Evolutionary conservation across 2,113 vertebrate species (phyloP).

Genomic region (Phrynosoma blainvillii): DNA sequence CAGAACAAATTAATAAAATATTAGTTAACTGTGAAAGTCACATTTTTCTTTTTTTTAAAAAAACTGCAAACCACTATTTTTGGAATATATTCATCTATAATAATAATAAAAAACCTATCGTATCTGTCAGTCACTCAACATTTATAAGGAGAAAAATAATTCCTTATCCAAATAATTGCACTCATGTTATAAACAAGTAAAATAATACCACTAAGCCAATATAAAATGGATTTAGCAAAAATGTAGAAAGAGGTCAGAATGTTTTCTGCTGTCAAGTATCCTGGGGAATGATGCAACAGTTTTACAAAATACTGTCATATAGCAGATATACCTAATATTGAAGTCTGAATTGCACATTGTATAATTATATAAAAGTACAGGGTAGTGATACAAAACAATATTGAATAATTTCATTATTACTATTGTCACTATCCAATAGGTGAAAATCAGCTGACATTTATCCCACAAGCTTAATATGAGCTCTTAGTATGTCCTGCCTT

Average conservation of each 20-base stretch:
- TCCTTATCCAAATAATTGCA: neutral
- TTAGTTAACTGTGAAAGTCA: neutral
- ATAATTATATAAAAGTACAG: too few relatives aligned
- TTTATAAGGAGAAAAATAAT: neutral
- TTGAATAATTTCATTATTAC: too few relatives aligned
- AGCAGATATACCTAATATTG: neutral
- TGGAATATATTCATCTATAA: neutral
- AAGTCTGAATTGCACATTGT: too few relatives aligned
- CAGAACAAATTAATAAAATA: constrained; percentile 31
- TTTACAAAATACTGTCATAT: neutral
- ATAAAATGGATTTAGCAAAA: constrained; percentile 6
- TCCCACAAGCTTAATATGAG: too few relatives aligned
- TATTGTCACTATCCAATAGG: too few relatives aligned
- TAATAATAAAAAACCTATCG: neutral
- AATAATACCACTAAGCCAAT: neutral
- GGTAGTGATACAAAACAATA: too few relatives aligned
- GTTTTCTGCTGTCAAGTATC: neutral
- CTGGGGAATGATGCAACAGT: constrained; percentile 8
- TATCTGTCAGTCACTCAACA: neutral
- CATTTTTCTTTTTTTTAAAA: constrained; percentile 20
- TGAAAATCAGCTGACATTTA: too few relatives aligned
- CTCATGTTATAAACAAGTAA: neutral
- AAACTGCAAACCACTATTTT: neutral
- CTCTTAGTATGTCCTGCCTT: too few relatives aligned
- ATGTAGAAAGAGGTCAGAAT: neutral